Evolutionary conservation across 2,113 vertebrate genomes (phyloP), one percentile per base, ranked within the genome.

Genomic region (Struthidea cinerea): DNA sequence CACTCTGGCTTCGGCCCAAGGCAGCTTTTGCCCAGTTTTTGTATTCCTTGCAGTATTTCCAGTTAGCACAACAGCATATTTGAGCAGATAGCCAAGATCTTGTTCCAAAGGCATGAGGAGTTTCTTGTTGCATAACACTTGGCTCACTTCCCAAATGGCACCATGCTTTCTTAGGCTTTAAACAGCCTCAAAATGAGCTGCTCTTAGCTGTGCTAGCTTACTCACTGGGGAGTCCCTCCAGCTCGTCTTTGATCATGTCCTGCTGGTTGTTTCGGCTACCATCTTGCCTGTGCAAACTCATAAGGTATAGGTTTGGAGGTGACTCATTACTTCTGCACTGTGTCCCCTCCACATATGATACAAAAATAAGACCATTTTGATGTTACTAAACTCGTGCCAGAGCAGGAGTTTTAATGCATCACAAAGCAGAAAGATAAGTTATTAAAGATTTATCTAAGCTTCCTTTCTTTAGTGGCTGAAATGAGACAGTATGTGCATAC

Each of bases 371-470:
- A 67, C 41, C 26, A 75, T 90, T 96, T 78, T 86, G 46, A 57
- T 90, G 53, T 78, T 92, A 39, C 56, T 74, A 70, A 92, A 84
- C 33, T 63, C 68, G 50, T 90, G 44, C 56, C 57, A 89, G 77
- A 71, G 60, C 52, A 60, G 68, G 47, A 93, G 22, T 71, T 94
- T 88, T 77, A 94, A 91, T 90, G 64, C 46, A 68, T 79, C 84
- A 78, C 1, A 10, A 89, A 94, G 52, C 83, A 44, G 47, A 86
- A 94, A 67, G 37, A 65, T 50, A 75, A 74, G 57, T 84, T 90
- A 93, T 93, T 89, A 89, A 96, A 94, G 80, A 93, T 95, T 89
- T 81, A 90, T 96, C 37, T 65, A 84, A 84, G 49, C 56, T 94
- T 75, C 49, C 76, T 84, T 90, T 78, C 18, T 90, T 94, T 39